phyloP scores from a whole-genome alignment of 2,888 invertebrate species.

The Orthosia gracilis region DNA sequence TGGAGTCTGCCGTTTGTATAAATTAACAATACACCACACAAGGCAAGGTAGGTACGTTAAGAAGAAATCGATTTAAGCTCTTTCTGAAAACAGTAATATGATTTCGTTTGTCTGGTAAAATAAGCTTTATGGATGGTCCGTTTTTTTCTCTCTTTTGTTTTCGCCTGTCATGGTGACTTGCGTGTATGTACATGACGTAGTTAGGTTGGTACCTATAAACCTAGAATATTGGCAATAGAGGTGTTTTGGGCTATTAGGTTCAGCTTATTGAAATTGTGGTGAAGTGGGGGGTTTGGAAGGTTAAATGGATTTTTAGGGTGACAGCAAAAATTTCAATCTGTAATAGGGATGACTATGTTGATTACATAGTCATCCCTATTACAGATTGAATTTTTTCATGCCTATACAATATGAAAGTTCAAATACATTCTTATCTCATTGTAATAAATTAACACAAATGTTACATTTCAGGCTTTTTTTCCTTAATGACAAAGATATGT shows the following conservation, averaged over 20 bases:
- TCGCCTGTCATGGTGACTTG: constrained; percentile 52
- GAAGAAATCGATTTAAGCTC: constrained; percentile 78
- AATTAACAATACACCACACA: constrained; percentile 68
- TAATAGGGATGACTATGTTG: too few relatives aligned
- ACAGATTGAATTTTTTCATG: background rate
- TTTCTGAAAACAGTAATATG: constrained; percentile 67
- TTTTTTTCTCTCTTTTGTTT: constrained; percentile 47
- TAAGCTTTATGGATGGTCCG: constrained; percentile 61
- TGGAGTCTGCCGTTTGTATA: constrained; percentile 65
- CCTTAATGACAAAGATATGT: background rate
- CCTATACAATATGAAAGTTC: too few relatives aligned
- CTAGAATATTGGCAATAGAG: constrained; percentile 36
- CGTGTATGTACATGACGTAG: constrained; percentile 30
- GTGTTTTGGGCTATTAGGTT: constrained; percentile 28
- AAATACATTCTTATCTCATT: too few relatives aligned
- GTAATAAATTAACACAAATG: background rate
- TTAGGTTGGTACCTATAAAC: constrained; percentile 34
- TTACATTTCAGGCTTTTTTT: background rate
- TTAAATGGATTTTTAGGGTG: constrained; percentile 1
- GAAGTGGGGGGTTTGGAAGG: constrained; percentile 14
- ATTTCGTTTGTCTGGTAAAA: constrained; percentile 63
- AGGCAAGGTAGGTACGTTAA: constrained; percentile 59
- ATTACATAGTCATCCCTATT: background rate
- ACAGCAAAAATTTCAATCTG: too few relatives aligned
- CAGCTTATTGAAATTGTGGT: constrained; percentile 45